Conservation (phyloP, 2,888 invertebrate species). For the Stratiomys singularior region DNA sequence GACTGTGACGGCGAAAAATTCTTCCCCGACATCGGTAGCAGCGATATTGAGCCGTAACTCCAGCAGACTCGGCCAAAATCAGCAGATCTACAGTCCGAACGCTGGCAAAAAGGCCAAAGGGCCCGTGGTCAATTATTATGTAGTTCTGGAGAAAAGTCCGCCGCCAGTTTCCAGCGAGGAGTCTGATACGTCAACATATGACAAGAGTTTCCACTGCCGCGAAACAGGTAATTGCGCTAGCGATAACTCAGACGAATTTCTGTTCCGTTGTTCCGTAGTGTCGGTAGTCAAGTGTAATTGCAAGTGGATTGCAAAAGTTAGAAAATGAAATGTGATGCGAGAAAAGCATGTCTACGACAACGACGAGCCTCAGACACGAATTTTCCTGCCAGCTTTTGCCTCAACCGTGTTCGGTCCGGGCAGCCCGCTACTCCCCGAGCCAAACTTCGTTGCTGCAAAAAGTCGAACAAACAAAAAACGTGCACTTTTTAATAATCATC, state of each 20-base stretch:
- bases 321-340: constrained; percentile 32
- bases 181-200: constrained; percentile 54
- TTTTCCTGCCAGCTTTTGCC: constrained; percentile 38
- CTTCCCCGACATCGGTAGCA: constrained; percentile 47
- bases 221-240: constrained; percentile 56
- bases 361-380: constrained; percentile 37
- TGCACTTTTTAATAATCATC: constrained; percentile 44
- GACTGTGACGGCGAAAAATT: constrained; percentile 27
- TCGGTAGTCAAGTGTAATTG: constrained; percentile 5
- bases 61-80: constrained; percentile 47
- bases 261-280: background rate
- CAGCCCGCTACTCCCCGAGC: constrained; percentile 34
- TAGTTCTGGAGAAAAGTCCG: constrained; percentile 53
- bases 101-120: constrained; percentile 39
- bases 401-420: constrained; percentile 33
- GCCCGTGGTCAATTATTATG: constrained; percentile 45
- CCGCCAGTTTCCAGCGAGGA: constrained; percentile 50
- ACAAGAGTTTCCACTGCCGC: constrained; percentile 54
- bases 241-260: background rate
- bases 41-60: constrained; percentile 50
- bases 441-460: constrained; percentile 35
- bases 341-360: constrained; percentile 22
- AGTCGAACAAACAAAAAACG: constrained; percentile 38
- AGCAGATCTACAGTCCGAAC: background rate
- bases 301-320: constrained; percentile 28